phyloP scores from a whole-genome alignment of 2,797 vertebrate species.

The Periparus ater region DNA sequence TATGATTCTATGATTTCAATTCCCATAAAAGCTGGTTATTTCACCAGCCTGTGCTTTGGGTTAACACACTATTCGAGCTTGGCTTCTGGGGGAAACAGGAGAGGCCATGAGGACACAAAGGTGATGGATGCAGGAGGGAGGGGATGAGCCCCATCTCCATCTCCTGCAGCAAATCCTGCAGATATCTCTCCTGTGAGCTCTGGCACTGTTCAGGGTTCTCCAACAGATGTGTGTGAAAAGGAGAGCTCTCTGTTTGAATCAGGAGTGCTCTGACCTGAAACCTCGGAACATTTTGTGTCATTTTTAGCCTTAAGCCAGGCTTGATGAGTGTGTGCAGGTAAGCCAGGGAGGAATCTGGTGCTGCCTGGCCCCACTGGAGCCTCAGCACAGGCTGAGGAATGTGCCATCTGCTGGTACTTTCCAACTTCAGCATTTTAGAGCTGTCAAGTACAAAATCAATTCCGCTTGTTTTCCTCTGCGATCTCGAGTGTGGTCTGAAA shows the following conservation, averaged over 20 bases:
- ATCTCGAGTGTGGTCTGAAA: not conserved
- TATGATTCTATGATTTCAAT: rapidly evolving
- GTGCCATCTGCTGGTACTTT: not conserved
- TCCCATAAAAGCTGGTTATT: not conserved
- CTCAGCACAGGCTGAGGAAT: not conserved
- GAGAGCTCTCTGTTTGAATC: rapidly evolving
- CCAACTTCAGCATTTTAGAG: not conserved
- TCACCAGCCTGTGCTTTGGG: not conserved
- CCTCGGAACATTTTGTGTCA: not conserved
- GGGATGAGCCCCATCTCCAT: not conserved
- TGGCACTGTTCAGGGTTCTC: not conserved
- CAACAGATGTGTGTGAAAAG: not conserved
- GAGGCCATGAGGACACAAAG: not conserved
- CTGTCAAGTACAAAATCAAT: not conserved
- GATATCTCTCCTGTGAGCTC: not conserved
- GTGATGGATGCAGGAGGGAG: not conserved
- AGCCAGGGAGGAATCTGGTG: not conserved
- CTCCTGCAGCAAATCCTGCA: not conserved
- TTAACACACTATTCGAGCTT: rapidly evolving
- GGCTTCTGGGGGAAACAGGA: not conserved
- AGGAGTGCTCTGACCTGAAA: not conserved
- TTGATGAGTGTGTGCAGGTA: not conserved
- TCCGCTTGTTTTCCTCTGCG: not conserved
- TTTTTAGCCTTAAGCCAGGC: not conserved
- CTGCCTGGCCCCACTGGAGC: not conserved